Conservation (phyloP, 2,797 vertebrate species). For the Tachyglossus aculeatus region DNA sequence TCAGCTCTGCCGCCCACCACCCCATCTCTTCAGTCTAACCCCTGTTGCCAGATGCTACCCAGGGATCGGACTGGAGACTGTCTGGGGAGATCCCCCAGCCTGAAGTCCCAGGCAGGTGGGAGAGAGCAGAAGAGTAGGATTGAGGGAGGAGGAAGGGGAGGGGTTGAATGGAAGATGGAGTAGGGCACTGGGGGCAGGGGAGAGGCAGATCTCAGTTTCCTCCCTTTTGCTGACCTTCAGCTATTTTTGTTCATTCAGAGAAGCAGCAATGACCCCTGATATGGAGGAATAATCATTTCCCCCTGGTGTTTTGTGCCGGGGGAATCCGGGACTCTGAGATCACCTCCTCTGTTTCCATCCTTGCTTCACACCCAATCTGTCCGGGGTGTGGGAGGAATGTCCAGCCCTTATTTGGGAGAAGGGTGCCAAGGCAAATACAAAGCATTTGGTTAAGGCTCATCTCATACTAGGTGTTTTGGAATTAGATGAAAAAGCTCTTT, state of each 20-base stretch:
- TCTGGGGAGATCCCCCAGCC: no score
- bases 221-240: no score
- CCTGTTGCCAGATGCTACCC: no score
- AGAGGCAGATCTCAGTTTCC: neutral
- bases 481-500: neutral
- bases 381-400: no score
- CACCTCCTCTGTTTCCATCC: neutral
- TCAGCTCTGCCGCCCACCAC: no score
- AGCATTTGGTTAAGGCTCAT: neutral
- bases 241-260: neutral
- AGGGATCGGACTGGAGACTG: no score
- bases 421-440: conserved; percentile 5
- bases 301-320: no score
- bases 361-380: neutral
- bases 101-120: no score
- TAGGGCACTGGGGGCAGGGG: neutral
- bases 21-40: no score
- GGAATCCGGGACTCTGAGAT: neutral
- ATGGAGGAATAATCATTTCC: neutral
- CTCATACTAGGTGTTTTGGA: neutral
- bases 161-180: neutral
- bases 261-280: neutral
- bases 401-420: conserved; percentile 1
- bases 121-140: no score
- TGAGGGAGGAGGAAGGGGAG: neutral